Base-by-base conservation (phyloP, 2,797 vertebrate genomes). In the Leuciscus waleckii region DNA sequence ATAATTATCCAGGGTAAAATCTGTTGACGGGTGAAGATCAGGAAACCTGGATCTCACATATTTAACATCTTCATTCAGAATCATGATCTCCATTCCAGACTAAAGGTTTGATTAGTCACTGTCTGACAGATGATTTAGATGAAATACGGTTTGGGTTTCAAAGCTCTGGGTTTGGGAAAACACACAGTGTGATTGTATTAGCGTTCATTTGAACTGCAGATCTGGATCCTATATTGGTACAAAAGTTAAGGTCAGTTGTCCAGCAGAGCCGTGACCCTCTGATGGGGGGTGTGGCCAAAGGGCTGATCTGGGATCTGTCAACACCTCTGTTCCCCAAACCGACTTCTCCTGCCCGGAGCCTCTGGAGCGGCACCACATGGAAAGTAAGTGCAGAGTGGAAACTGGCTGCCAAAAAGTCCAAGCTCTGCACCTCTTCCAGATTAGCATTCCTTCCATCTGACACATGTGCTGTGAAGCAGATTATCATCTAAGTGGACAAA, bases 381-480 rank as follows among this genome's bases (percentile, higher is more conserved):
- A 98, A 98, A 97, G 94, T 96, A 95, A 65, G 94, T 96, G 94
- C 94, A 95, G 95, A 96, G 95, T 97, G 96, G 97, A 97, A 97
- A 97, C 95, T 96, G 96, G 96, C 96, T 96, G 95, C 96, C 95
- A 93, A 94, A 95, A 92, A 91, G 90, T 87, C 91, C 93, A 96
- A 96, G 94, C 95, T 96, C 96, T 95, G 92, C 95, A 95, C 94
- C 94, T 96, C 95, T 95, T 97, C 96, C 97, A 97, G 95, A 97
- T 95, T 96, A 95, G 96, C 96, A 97, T 97, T 97, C 97, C 95
- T 97, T 97, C 96, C 96, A 39, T 96, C 96, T 97, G 96, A 97
- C 96, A 96, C 96, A 95, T 94, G 94, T 93, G 94, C 95, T 93
- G 95, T 93, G 93, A 94, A 95, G 94, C 93, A 95, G 95, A 96